These are phyloP conservation scores for Mechanitis messenoides DNA, from an alignment of 2,888 invertebrate species.

Conservation along the genomic window DNA sequence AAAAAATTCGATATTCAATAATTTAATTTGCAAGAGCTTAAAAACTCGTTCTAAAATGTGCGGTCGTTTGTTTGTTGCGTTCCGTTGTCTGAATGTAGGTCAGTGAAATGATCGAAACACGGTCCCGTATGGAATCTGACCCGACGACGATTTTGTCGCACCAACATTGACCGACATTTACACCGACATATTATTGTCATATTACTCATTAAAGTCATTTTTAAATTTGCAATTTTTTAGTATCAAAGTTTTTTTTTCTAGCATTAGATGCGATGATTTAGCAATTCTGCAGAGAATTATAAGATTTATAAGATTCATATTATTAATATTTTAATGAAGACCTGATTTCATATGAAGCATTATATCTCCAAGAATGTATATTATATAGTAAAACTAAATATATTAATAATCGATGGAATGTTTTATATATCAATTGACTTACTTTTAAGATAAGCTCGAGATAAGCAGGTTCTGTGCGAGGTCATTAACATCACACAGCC, in stretches of 20 bases:
- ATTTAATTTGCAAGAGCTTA: constrained; percentile 21
- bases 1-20: constrained; percentile 4
- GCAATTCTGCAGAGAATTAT: too few relatives aligned
- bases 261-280: too few relatives aligned
- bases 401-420: background rate
- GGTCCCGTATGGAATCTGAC: constrained; percentile 71
- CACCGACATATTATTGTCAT: constrained; percentile 29
- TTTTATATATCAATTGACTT: constrained; percentile 34
- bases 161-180: constrained; percentile 56
- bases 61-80: constrained; percentile 30
- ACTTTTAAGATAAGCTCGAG: constrained; percentile 40
- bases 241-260: too few relatives aligned
- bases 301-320: too few relatives aligned
- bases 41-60: constrained; percentile 25
- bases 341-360: background rate
- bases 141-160: constrained; percentile 57
- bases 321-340: too few relatives aligned
- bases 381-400: background rate
- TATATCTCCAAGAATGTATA: background rate
- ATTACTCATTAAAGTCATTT: too few relatives aligned
- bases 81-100: constrained; percentile 59
- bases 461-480: constrained; percentile 42
- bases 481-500: constrained; percentile 40
- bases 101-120: constrained; percentile 73
- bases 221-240: constrained; percentile 19